These are phyloP conservation scores for Drymonia ruficornis DNA, from an alignment of 2,888 invertebrate genomes.

Conservation along the genomic window DNA sequence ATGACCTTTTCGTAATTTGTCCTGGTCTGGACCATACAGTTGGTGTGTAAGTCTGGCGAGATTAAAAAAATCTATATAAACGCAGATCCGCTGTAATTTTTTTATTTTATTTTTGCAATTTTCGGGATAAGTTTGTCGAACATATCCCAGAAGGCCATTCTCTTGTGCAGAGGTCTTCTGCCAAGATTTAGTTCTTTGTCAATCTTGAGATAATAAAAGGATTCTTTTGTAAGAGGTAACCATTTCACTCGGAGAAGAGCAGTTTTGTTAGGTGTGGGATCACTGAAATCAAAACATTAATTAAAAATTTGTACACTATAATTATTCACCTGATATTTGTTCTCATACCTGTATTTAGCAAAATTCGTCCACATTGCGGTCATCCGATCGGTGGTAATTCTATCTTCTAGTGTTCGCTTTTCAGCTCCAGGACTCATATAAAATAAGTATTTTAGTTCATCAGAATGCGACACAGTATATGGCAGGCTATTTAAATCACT, in stretches of 20 bases:
- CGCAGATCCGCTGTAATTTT: conserved; percentile 7
- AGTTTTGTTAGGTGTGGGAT: conserved; percentile 54
- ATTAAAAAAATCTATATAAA: no score
- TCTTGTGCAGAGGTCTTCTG: conserved; percentile 41
- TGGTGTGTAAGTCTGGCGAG: no score
- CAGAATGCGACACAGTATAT: conserved; percentile 52
- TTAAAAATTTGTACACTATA: no score
- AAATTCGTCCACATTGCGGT: conserved; percentile 72
- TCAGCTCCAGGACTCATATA: conserved; percentile 26
- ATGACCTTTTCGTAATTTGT: no score
- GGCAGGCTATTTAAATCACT: conserved; percentile 39
- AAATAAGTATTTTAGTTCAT: conserved; percentile 63
- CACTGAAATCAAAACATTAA: conserved; percentile 39
- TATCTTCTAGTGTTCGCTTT: conserved; percentile 42
- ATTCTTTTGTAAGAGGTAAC: conserved; percentile 39
- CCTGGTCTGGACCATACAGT: no score
- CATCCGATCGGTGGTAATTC: conserved; percentile 54
- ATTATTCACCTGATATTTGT: neutral
- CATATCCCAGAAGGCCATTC: conserved; percentile 58
- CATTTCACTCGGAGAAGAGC: conserved; percentile 53
- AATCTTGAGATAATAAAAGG: conserved; percentile 44
- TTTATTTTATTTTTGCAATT: no score
- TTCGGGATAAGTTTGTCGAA: conserved; percentile 48
- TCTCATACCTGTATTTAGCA: conserved; percentile 58
- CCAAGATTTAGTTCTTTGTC: conserved; percentile 35